Conservation (phyloP, 2,888 invertebrate genomes). For the Hirtodrosophila confusa region DNA sequence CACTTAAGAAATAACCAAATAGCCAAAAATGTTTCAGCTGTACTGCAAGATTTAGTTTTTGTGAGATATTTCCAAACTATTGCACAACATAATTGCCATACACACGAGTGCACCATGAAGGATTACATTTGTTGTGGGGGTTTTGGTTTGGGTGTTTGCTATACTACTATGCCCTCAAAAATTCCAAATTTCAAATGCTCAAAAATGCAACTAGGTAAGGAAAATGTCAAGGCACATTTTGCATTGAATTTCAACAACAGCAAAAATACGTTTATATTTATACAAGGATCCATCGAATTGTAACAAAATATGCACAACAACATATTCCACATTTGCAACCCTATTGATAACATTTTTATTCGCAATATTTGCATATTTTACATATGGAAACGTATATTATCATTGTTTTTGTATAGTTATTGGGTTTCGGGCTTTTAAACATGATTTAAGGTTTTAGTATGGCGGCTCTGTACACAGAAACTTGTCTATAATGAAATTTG, state of each 20-base stretch:
- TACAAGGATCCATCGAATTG: constrained; percentile 15
- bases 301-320: constrained; percentile 4
- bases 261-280: constrained; percentile 10
- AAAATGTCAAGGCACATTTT: constrained; percentile 4
- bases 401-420: too few relatives aligned
- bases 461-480: too few relatives aligned
- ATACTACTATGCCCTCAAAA: not conserved
- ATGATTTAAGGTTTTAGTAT: too few relatives aligned
- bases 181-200: constrained; percentile 21
- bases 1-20: too few relatives aligned
- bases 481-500: too few relatives aligned
- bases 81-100: constrained; percentile 28
- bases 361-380: not conserved
- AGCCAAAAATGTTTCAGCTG: too few relatives aligned
- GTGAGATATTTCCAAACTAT: constrained; percentile 22
- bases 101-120: constrained; percentile 16
- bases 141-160: constrained; percentile 4
- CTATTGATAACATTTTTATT: constrained; percentile 6
- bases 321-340: not conserved
- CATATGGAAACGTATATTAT: too few relatives aligned
- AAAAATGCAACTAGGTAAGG: constrained; percentile 1
- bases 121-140: not conserved
- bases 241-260: constrained; percentile 7
- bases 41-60: constrained; percentile 5
- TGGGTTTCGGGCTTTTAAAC: not conserved